These are phyloP conservation scores for Lepidocyrtinus sp. DNA, from an alignment of 2,888 invertebrate genomes.

Conservation along the genomic window DNA sequence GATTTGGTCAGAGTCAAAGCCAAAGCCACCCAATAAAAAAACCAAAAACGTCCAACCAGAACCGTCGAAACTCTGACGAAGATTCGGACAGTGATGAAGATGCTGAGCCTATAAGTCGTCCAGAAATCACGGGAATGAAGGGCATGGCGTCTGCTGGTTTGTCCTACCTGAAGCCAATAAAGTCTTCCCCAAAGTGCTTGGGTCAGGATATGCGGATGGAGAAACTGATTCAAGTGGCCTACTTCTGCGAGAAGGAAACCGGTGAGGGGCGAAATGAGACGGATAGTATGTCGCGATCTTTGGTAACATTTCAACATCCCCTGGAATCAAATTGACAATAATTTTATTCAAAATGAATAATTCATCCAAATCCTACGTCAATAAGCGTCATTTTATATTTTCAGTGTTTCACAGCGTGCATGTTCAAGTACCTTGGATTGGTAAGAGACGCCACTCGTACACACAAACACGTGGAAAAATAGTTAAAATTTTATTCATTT, in stretches of 20 bases:
- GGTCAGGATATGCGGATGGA: slow-evolving; percentile 44
- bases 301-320: slow-evolving; percentile 33
- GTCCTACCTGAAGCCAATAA: background rate
- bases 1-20: no score
- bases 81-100: slow-evolving; percentile 30
- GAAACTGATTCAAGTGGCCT: slow-evolving; percentile 40
- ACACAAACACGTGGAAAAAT: background rate
- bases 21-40: background rate
- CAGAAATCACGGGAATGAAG: background rate
- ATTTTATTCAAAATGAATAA: background rate
- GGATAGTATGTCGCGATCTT: background rate
- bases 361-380: background rate
- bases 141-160: slow-evolving; percentile 40
- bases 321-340: no score
- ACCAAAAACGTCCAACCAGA: no score
- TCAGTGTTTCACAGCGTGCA: slow-evolving; percentile 53
- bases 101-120: slow-evolving; percentile 1
- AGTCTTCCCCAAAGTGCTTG: slow-evolving; percentile 35
- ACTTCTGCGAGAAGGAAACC: slow-evolving; percentile 35
- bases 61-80: no score
- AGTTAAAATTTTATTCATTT: no score
- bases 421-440: slow-evolving; percentile 40
- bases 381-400: background rate
- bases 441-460: slow-evolving; percentile 12
- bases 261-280: slow-evolving; percentile 32